A percentile compares a stretch with the other conserved stretches of the same genome.
phyloP scores from a whole-genome alignment of 64 coral and sea anemone genomes.

The Trachythela sp. region DNA sequence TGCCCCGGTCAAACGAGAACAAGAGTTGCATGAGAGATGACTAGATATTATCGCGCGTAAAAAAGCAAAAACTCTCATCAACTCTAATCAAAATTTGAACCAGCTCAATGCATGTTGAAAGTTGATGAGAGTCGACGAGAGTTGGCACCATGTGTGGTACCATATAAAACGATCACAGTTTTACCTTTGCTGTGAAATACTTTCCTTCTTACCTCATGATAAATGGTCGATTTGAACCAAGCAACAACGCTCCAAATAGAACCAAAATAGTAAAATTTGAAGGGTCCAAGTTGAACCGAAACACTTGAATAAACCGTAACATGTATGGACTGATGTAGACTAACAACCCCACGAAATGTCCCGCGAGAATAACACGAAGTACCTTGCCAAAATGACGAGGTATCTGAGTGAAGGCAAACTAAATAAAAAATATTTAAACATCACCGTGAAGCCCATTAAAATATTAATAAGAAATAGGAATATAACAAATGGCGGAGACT shows the following conservation, averaged over 20 bases:
- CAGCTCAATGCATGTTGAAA: too few relatives aligned
- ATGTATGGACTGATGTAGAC: conserved; percentile 67
- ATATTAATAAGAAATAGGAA: too few relatives aligned
- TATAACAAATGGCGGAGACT: too few relatives aligned
- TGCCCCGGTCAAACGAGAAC: too few relatives aligned
- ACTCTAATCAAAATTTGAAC: too few relatives aligned
- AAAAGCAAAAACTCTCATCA: too few relatives aligned
- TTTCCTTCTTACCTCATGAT: not conserved
- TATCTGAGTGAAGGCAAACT: conserved; percentile 72
- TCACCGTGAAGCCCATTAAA: not conserved
- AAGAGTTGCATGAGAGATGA: too few relatives aligned
- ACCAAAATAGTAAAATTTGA: not conserved
- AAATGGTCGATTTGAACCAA: not conserved
- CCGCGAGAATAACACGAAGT: conserved; percentile 59
- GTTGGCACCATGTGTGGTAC: too few relatives aligned
- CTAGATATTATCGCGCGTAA: too few relatives aligned
- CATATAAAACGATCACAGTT: too few relatives aligned
- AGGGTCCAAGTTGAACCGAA: not conserved
- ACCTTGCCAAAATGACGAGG: conserved; percentile 69
- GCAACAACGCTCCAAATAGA: not conserved
- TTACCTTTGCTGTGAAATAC: not conserved
- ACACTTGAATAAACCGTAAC: not conserved
- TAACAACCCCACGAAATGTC: conserved; percentile 60
- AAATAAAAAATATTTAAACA: not conserved
- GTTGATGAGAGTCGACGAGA: too few relatives aligned